Conservation (phyloP, 1,140 invertebrate species). For the Frieseomelitta varia region DNA sequence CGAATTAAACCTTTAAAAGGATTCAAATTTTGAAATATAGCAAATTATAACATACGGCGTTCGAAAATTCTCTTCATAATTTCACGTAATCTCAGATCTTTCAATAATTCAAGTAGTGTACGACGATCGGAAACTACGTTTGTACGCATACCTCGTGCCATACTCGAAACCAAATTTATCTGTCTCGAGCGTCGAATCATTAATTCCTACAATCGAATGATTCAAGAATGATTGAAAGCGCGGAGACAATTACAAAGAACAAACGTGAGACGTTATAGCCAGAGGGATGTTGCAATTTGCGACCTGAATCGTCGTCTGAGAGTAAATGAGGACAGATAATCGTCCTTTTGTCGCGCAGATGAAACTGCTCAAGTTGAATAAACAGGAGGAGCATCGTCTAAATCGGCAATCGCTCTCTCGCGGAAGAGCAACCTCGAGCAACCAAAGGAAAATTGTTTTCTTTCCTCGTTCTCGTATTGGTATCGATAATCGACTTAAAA, state of each 20-base stretch:
- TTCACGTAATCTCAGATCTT: neutral
- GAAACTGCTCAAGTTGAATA: conserved; percentile 22
- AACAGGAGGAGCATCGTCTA: conserved; percentile 5
- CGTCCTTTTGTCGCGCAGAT: conserved; percentile 23
- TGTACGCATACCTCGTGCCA: too few relatives aligned
- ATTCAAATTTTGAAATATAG: too few relatives aligned
- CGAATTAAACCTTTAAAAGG: too few relatives aligned
- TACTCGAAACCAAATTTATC: neutral
- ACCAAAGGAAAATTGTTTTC: neutral
- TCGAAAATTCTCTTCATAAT: neutral
- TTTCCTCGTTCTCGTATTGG: neutral
- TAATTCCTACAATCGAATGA: neutral
- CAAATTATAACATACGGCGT: too few relatives aligned
- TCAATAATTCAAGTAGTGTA: neutral
- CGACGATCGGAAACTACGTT: neutral
- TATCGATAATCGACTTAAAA: conserved; percentile 37
- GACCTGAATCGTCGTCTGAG: neutral
- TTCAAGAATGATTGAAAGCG: neutral
- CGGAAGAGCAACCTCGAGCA: neutral
- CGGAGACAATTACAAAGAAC: conserved; percentile 24
- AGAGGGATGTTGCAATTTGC: conserved; percentile 15
- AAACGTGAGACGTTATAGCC: neutral
- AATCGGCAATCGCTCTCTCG: conserved; percentile 1
- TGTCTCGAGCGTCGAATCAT: neutral
- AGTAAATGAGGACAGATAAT: conserved; percentile 26